Percentiles rank a stretch among this genome's conserved stretches.
These are phyloP conservation scores for Sinelater perroti DNA, from an alignment of 2,888 invertebrate species.

Conservation along the genomic window DNA sequence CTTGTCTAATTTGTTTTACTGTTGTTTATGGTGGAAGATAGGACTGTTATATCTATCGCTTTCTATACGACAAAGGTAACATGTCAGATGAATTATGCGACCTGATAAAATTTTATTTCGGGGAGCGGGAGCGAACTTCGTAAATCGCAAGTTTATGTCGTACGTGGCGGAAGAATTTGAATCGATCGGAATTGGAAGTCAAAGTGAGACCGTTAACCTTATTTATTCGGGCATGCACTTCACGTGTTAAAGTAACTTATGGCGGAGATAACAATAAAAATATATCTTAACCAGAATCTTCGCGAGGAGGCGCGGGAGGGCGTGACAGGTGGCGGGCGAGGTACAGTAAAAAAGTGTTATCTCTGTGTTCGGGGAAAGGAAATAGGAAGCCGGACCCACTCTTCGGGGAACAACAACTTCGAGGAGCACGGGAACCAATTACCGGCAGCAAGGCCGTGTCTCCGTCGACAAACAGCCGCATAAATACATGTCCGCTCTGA, in stretches of 20 bases:
- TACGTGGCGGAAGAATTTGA: background rate
- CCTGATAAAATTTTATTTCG: too few relatives aligned
- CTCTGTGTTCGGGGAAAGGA: slow-evolving; percentile 43
- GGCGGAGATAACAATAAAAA: slow-evolving; percentile 28
- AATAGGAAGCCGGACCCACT: slow-evolving; percentile 48
- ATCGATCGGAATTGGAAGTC: slow-evolving; percentile 17
- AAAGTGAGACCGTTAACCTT: slow-evolving; percentile 21
- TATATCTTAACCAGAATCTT: slow-evolving; percentile 29
- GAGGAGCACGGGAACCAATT: slow-evolving; percentile 53
- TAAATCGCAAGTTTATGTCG: slow-evolving; percentile 9
- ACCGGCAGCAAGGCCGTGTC: slow-evolving; percentile 48
- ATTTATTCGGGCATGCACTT: slow-evolving; percentile 20
- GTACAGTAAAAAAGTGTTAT: slow-evolving; percentile 47
- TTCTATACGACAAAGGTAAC: too few relatives aligned
- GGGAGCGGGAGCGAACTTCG: background rate
- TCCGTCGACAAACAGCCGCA: slow-evolving; percentile 53
- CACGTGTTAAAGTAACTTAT: slow-evolving; percentile 26
- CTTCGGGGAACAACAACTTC: slow-evolving; percentile 52
- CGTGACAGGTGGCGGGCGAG: slow-evolving; percentile 38
- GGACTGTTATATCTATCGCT: too few relatives aligned
- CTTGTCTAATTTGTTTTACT: too few relatives aligned
- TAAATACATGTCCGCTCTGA: slow-evolving; percentile 51
- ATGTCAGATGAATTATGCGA: too few relatives aligned
- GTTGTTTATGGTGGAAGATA: too few relatives aligned
- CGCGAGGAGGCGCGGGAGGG: slow-evolving; percentile 10